Base-by-base conservation (phyloP, 1,140 invertebrate genomes). In the Aphelenchoides avenae region DNA sequence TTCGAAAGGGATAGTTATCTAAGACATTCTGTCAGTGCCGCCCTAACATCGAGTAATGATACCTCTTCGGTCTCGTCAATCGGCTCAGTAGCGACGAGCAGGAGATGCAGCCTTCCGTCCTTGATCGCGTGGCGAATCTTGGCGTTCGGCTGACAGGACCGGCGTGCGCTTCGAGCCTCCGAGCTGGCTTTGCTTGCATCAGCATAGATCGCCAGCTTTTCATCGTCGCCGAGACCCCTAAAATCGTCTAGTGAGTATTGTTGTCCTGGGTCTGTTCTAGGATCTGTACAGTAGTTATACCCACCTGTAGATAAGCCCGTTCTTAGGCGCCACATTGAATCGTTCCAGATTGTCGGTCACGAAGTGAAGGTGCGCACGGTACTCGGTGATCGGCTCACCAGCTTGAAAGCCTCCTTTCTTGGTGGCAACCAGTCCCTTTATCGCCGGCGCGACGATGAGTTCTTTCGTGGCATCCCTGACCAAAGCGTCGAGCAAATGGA, bases 1-100 rank as follows among this genome's bases (percentile, higher is more conserved):
- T 36, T 65, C 63, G n/a, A 65, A 70, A 5, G 63, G 63, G 40
- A 65, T 69, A 3, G 63, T 65, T 9, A 62, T 39, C 59, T 62
- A 40, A 67, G 55, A n/a, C 11, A 15, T 43, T n/a, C 5, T 43
- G 37, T 18, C 11, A 50, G 7, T 51, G 37, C 18, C 20, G 18
- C 29, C 6, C 18, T 48, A 47, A 51, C 9, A 9, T 11, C 11
- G 9, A n/a, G 43, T 24, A 51, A 47, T 47, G n/a, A 49, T 49
- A 68, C 66, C 37, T 65, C 63, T 1, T 11, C 24, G 13, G 50
- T 44, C 13, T 34, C 29, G 24, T 68, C 66, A 46, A 65, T 65
- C 13, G 44, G 33, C 26, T 42, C 31, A 18, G 44, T 30, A 26
- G 63, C 63, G 20, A 66, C 46, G 7, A 65, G 31, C 31, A 69